Percentiles rank a stretch among this genome's conserved stretches.
These are phyloP conservation scores for Ibycter americanus DNA, from an alignment of 2,797 vertebrate genomes.

Conservation along the genomic window DNA sequence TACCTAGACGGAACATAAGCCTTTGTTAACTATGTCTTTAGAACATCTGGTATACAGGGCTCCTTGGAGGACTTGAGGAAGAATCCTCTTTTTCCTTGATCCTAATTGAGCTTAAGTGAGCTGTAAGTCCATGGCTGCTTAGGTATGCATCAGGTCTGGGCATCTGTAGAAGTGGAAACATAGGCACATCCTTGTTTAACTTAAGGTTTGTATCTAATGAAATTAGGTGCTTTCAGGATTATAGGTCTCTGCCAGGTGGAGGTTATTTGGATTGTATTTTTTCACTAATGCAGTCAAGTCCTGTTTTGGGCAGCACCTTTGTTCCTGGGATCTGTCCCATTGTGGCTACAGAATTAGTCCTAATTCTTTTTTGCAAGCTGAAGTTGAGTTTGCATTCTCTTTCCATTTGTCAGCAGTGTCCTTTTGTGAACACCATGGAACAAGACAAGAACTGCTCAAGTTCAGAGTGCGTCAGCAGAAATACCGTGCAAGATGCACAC, in stretches of 20 bases:
- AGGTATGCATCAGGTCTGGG: constrained; percentile 4
- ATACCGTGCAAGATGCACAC: rapidly evolving
- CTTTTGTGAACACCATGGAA: background rate
- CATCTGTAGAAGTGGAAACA: background rate
- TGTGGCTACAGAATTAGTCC: background rate
- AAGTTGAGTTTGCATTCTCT: background rate
- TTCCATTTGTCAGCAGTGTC: background rate
- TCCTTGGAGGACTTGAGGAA: constrained; percentile 5
- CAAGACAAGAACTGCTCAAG: background rate
- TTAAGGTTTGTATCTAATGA: constrained; percentile 15
- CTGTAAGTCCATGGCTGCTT: constrained; percentile 21
- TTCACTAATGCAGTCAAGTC: background rate
- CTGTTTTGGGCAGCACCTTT: background rate
- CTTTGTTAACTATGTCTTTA: background rate
- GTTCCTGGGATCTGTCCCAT: background rate
- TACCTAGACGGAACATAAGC: background rate
- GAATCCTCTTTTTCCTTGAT: constrained; percentile 43
- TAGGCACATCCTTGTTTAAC: constrained; percentile 35
- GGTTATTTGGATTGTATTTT: background rate
- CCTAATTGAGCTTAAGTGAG: constrained; percentile 35
- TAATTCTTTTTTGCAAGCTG: background rate
- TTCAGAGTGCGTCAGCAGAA: background rate
- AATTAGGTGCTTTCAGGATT: constrained; percentile 22
- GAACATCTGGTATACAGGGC: background rate
- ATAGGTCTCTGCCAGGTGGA: background rate